These are phyloP conservation scores for Eulemur mongoz DNA, from an alignment of 2,797 vertebrate genomes.

Conservation along the genomic window DNA sequence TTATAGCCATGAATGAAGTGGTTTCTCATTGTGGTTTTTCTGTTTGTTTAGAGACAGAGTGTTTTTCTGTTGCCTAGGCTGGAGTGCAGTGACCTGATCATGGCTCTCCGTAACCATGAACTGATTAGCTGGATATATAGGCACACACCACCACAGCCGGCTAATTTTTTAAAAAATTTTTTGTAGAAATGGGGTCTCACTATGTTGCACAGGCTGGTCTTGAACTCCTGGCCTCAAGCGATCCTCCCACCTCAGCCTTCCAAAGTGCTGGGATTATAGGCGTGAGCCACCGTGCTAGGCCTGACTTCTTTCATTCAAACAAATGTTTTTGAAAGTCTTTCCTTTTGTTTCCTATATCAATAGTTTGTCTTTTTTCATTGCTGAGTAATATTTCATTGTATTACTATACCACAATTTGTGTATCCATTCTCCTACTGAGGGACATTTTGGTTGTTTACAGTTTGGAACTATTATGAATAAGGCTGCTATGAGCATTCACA, in stretches of 20 bases:
- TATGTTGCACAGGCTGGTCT: too few species aligned
- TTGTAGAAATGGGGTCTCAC: too few species aligned
- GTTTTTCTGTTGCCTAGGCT: neutral
- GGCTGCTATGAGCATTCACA: neutral
- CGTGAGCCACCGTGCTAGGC: too few species aligned
- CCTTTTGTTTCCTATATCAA: neutral
- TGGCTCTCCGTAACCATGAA: neutral
- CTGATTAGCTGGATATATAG: neutral
- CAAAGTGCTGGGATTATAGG: too few species aligned
- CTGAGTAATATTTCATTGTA: neutral
- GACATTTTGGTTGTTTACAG: neutral
- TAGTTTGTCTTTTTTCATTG: neutral
- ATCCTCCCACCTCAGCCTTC: too few species aligned
- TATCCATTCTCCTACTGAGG: neutral
- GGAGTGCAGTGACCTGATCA: neutral
- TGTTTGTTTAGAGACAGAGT: neutral
- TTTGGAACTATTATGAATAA: neutral
- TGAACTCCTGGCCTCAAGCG: too few species aligned
- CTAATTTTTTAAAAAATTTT: too few species aligned
- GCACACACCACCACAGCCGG: neutral
- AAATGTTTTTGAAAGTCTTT: neutral
- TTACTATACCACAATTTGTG: neutral
- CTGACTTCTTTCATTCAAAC: neutral
- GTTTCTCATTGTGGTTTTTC: neutral
- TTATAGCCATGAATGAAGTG: neutral